These are phyloP conservation scores for Aurelia coerulea DNA, from an alignment of 30 jellyfish, hydroid and myxozoan species.

Conservation along the genomic window DNA sequence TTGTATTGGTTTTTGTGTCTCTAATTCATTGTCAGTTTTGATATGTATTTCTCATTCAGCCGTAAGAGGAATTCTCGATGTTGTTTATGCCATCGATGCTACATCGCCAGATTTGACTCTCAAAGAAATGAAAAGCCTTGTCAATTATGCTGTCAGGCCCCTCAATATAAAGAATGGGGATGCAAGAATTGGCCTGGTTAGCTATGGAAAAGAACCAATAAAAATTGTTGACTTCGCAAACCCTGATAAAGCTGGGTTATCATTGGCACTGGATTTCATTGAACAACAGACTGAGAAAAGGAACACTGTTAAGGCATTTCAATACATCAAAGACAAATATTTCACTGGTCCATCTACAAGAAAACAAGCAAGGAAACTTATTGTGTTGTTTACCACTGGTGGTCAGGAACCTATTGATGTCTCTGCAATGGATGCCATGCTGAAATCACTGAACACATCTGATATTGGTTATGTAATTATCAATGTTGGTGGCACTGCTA, in stretches of 20 bases:
- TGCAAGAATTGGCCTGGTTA: slow-evolving; percentile 43
- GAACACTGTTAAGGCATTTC: slow-evolving; percentile 27
- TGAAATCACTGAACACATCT: slow-evolving; percentile 39
- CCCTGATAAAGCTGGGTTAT: slow-evolving; percentile 22
- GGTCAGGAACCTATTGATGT: not conserved
- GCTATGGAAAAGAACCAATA: not conserved
- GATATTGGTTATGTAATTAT: slow-evolving; percentile 37
- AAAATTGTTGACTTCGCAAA: slow-evolving; percentile 9
- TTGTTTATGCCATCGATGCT: slow-evolving; percentile 67
- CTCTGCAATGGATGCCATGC: slow-evolving; percentile 17
- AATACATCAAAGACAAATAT: slow-evolving; percentile 18
- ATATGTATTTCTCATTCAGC: not conserved
- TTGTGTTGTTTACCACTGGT: slow-evolving; percentile 43
- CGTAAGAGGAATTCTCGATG: slow-evolving; percentile 14
- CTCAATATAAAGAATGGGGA: slow-evolving; percentile 23
- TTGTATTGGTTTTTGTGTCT: too few species aligned
- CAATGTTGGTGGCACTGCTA: slow-evolving; percentile 2
- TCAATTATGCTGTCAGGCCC: slow-evolving; percentile 31
- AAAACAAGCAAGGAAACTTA: slow-evolving; percentile 34
- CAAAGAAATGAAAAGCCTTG: slow-evolving; percentile 26
- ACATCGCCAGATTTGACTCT: slow-evolving; percentile 26
- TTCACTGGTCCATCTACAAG: not conserved
- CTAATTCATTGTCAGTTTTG: not conserved
- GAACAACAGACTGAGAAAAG: slow-evolving; percentile 31
- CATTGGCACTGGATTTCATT: slow-evolving; percentile 21